Conservation (phyloP, 2,797 vertebrate genomes). For the Antrozous pallidus region DNA sequence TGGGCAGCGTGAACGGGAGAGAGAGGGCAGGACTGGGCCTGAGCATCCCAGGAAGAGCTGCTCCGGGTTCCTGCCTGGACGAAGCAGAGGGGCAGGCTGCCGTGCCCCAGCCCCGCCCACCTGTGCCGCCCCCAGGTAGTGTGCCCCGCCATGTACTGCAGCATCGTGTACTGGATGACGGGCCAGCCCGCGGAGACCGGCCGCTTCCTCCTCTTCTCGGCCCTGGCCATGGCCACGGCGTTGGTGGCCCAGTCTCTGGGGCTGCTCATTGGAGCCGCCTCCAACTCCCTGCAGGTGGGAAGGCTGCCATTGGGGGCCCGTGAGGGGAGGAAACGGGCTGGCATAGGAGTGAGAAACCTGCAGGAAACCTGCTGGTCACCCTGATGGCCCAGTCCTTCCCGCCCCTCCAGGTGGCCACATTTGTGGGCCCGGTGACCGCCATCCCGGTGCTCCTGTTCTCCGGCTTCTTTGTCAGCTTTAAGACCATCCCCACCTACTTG, state of each 20-base stretch:
- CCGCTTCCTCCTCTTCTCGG: constrained; percentile 95
- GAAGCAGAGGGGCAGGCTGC: background rate
- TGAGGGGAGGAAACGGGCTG: background rate
- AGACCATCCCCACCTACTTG: constrained; percentile 98
- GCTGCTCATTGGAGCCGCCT: constrained; percentile 96
- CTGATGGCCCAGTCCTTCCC: background rate
- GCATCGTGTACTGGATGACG: constrained; percentile 99
- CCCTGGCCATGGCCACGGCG: constrained; percentile 93
- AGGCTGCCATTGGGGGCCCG: background rate
- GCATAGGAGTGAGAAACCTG: background rate
- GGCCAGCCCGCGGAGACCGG: constrained; percentile 93
- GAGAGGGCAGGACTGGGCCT: background rate
- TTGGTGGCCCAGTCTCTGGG: constrained; percentile 97
- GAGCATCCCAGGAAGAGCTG: background rate
- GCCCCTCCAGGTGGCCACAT: constrained; percentile 92
- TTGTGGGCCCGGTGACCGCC: constrained; percentile 95
- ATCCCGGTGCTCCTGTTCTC: constrained; percentile 98
- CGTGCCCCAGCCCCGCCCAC: accelerated
- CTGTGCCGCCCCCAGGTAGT: constrained; percentile 84
- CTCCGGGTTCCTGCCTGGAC: background rate
- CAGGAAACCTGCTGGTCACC: background rate
- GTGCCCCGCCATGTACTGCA: constrained; percentile 96
- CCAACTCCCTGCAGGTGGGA: constrained; percentile 94
- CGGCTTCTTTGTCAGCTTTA: constrained; percentile 98
- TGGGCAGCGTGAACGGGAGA: background rate